Evolutionary conservation across 2,888 invertebrate species (phyloP).

Genomic region (Aphidius colemani): DNA sequence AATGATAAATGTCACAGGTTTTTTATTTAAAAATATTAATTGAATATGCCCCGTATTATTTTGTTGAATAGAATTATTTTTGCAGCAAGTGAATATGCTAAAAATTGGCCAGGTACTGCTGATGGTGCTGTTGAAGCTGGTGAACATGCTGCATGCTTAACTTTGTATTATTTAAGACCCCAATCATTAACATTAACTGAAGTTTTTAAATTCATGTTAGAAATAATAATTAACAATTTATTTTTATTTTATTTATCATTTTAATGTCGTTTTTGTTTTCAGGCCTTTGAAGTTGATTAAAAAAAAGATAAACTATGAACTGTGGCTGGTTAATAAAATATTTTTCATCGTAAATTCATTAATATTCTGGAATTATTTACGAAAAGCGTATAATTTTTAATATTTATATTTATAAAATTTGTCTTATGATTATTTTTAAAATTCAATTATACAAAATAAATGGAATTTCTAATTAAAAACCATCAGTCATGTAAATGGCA

Average conservation of each 20-base stretch:
- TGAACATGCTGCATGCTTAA: constrained; percentile 37
- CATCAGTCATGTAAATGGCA: constrained; percentile 23
- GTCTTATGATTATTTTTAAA: too few relatives aligned
- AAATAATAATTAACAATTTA: constrained; percentile 4
- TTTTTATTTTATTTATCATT: neutral
- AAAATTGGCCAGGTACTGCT: constrained; percentile 46
- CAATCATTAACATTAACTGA: constrained; percentile 39
- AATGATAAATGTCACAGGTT: constrained; percentile 37
- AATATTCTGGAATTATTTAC: constrained; percentile 19
- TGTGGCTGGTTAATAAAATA: neutral
- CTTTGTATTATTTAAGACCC: constrained; percentile 42
- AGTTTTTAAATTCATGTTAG: constrained; percentile 29
- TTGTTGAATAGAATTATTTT: constrained; percentile 41
- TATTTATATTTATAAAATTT: neutral
- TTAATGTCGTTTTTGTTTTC: constrained; percentile 1
- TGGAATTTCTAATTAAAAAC: constrained; percentile 6
- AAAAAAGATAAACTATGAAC: neutral
- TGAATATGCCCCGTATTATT: neutral
- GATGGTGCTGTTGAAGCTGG: constrained; percentile 50
- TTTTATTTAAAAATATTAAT: neutral
- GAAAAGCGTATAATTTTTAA: constrained; percentile 13
- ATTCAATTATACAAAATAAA: too few relatives aligned
- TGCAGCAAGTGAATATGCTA: constrained; percentile 49
- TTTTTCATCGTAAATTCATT: constrained; percentile 9
- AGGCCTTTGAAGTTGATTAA: constrained; percentile 9